Evolutionary conservation across 2,113 vertebrate genomes (phyloP).

Genomic region (Hemicordylus capensis): DNA sequence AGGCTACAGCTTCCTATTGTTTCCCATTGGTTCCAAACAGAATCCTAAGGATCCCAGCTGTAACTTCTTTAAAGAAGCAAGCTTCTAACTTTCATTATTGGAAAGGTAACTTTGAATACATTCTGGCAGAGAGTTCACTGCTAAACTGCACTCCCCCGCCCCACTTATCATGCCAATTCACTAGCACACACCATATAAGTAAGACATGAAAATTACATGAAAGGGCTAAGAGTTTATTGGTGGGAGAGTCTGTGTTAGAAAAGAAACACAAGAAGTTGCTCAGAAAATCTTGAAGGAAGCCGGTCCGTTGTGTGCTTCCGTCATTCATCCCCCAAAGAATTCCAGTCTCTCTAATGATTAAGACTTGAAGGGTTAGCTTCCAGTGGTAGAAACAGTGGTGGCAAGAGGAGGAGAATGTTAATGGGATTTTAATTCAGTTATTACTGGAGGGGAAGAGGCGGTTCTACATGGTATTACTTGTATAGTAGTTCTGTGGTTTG

Average conservation of each 20-base stretch:
- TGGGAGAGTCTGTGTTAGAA: not conserved
- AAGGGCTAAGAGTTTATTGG: accelerated
- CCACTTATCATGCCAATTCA: not conserved
- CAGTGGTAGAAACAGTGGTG: not conserved
- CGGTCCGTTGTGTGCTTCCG: not conserved
- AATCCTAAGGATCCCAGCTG: not conserved
- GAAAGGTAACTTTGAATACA: not conserved
- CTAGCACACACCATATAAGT: not conserved
- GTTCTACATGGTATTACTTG: not conserved
- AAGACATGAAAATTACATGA: not conserved
- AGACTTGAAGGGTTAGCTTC: not conserved
- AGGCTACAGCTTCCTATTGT: not conserved
- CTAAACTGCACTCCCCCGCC: not conserved
- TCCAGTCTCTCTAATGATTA: not conserved
- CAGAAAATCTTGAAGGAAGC: not conserved
- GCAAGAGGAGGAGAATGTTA: not conserved
- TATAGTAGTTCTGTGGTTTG: not conserved
- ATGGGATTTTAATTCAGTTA: not conserved
- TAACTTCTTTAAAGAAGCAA: not conserved
- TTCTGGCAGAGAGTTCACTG: not conserved
- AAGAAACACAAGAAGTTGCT: not conserved
- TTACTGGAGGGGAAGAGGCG: not conserved
- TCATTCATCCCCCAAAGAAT: not conserved
- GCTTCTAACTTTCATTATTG: not conserved
- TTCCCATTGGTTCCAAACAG: not conserved